These are phyloP conservation scores for Euplexia lucipara DNA, from an alignment of 2,888 invertebrate species.

Conservation along the genomic window DNA sequence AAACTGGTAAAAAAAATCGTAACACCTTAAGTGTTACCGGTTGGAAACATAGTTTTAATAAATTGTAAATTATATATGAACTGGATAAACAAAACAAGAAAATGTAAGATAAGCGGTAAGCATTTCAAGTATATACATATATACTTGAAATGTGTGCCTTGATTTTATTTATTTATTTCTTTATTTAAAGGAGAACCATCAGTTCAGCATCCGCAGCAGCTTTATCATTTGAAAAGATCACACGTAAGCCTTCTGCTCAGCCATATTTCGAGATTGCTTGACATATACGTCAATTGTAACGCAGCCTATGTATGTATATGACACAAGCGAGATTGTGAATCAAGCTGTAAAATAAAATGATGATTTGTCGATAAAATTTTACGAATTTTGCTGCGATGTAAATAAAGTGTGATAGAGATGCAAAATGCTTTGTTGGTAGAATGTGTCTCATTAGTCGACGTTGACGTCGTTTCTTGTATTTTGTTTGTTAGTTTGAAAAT, in stretches of 20 bases:
- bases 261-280: neutral
- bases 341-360: conserved; percentile 11
- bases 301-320: conserved; percentile 3
- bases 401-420: neutral
- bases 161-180: no score
- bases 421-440: neutral
- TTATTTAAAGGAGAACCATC: no score
- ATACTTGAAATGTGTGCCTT: no score
- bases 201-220: no score
- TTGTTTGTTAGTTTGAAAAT: no score
- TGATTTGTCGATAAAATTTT: conserved; percentile 10
- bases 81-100: no score
- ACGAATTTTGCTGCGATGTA: neutral
- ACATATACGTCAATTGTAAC: neutral
- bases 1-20: no score
- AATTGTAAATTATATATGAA: no score
- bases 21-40: no score
- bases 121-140: no score
- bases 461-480: neutral
- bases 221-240: conserved; percentile 21
- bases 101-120: no score
- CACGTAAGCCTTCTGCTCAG: conserved; percentile 15
- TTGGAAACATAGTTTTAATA: no score
- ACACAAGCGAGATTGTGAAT: neutral
- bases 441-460: neutral